Percentiles rank a stretch among this genome's conserved stretches.
Conservation (phyloP, 2,797 vertebrate species). For the Zenarchopterus dispar region DNA sequence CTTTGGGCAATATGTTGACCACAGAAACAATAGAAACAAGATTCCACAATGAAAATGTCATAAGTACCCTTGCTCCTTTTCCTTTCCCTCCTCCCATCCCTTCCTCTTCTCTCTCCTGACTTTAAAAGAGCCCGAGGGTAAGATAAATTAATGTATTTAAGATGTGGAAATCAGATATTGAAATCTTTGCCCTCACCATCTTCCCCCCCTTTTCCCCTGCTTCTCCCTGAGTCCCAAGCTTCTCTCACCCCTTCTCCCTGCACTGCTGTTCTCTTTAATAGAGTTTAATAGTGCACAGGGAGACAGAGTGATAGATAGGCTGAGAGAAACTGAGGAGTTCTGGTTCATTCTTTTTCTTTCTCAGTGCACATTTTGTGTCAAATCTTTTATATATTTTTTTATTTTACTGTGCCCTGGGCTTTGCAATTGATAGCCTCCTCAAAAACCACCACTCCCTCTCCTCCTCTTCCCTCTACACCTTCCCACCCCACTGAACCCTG, state of each 20-base stretch:
- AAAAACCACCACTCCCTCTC: slow-evolving; percentile 77
- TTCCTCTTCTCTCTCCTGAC: slow-evolving; percentile 54
- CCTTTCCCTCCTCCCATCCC: slow-evolving; percentile 57
- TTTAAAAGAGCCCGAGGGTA: slow-evolving; percentile 75
- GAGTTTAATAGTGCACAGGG: slow-evolving; percentile 81
- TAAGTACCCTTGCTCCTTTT: slow-evolving; percentile 67
- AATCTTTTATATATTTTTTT: slow-evolving; percentile 68
- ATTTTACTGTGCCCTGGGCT: slow-evolving; percentile 95
- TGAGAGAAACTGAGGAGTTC: slow-evolving; percentile 80
- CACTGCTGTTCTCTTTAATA: slow-evolving; percentile 80
- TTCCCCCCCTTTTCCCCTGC: slow-evolving; percentile 80
- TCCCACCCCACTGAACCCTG: slow-evolving; percentile 88
- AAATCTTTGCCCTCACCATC: slow-evolving; percentile 89
- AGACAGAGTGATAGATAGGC: slow-evolving; percentile 85
- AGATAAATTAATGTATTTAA: slow-evolving; percentile 85
- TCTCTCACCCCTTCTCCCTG: slow-evolving; percentile 52
- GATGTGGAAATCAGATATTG: slow-evolving; percentile 87
- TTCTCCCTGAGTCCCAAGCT: slow-evolving; percentile 61
- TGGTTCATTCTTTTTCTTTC: slow-evolving; percentile 73
- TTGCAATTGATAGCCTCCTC: slow-evolving; percentile 96
- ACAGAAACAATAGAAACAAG: slow-evolving; percentile 78
- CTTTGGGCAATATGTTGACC: slow-evolving; percentile 77
- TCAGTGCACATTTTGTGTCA: slow-evolving; percentile 73
- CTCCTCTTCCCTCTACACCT: slow-evolving; percentile 80
- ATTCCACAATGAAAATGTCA: slow-evolving; percentile 81